phyloP scores from a whole-genome alignment of 2,888 invertebrate genomes.

The Meghimatium bilineatum region DNA sequence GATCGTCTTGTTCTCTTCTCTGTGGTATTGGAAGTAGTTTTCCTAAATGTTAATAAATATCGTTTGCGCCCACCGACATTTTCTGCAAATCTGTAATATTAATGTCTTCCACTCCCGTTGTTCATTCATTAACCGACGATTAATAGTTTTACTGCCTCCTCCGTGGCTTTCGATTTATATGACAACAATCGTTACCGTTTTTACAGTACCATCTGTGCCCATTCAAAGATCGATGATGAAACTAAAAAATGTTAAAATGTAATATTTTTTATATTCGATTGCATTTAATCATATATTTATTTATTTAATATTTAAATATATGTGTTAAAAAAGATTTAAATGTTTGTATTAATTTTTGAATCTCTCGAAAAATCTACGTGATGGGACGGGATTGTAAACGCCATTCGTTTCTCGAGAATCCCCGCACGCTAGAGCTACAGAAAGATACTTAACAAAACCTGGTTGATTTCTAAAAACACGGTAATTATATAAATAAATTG shows the following conservation, averaged over 20 bases:
- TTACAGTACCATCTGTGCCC: background rate
- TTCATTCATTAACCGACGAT: no score
- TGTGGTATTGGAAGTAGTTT: no score
- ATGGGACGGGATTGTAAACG: constrained; percentile 43
- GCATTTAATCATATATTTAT: background rate
- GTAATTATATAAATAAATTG: constrained; percentile 11
- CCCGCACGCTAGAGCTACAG: constrained; percentile 41
- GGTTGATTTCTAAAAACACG: background rate
- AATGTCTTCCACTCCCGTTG: no score
- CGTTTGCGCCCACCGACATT: no score
- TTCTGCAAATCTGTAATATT: no score
- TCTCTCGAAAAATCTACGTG: constrained; percentile 6
- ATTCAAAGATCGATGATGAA: background rate
- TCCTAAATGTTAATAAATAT: no score
- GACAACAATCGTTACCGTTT: background rate
- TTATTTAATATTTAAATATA: background rate
- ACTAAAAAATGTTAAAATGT: background rate
- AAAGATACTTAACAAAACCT: background rate
- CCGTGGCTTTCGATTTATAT: no score
- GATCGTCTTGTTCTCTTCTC: no score
- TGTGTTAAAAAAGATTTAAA: background rate
- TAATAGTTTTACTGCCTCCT: no score
- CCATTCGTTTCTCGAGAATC: constrained; percentile 43
- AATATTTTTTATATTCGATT: background rate
- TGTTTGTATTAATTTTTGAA: background rate